Evolutionary conservation across 2,113 vertebrate genomes (phyloP).

Genomic region (Edolisoma coerulescens): DNA sequence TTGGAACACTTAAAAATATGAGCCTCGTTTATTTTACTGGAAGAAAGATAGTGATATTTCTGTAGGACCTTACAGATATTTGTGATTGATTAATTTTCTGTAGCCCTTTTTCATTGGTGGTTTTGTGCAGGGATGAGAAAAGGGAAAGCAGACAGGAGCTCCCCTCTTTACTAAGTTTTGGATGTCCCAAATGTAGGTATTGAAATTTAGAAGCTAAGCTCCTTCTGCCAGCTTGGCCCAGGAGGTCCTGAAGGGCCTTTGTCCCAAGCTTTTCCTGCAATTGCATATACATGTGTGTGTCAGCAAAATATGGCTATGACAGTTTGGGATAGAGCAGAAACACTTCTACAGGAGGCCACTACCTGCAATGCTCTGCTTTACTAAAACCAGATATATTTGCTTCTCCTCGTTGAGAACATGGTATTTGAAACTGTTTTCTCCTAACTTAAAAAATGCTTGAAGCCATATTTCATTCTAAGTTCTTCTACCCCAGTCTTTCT

Average conservation of each 20-base stretch:
- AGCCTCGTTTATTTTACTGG: background rate
- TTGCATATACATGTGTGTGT: constrained; percentile 12
- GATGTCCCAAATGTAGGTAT: constrained; percentile 73
- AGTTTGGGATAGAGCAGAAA: background rate
- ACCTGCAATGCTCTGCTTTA: background rate
- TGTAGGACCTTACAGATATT: constrained; percentile 11
- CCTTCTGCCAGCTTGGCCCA: constrained; percentile 66
- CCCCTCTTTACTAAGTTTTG: constrained; percentile 72
- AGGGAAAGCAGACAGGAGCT: constrained; percentile 77
- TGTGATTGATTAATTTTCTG: constrained; percentile 69
- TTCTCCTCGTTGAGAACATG: background rate
- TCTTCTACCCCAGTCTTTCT: background rate
- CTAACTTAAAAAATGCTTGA: background rate
- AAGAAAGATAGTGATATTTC: background rate
- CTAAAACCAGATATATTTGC: background rate
- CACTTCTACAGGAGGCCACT: background rate
- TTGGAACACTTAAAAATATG: background rate
- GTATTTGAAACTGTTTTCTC: background rate
- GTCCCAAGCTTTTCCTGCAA: constrained; percentile 70
- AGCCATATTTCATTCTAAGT: background rate
- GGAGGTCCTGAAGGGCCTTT: constrained; percentile 71
- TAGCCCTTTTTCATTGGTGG: constrained; percentile 69
- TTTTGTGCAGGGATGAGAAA: constrained; percentile 79
- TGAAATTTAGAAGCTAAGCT: constrained; percentile 72
- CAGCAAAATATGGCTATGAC: rapidly evolving